phyloP scores from a whole-genome alignment of 2,888 invertebrate species.

The Drosophila rubida region DNA sequence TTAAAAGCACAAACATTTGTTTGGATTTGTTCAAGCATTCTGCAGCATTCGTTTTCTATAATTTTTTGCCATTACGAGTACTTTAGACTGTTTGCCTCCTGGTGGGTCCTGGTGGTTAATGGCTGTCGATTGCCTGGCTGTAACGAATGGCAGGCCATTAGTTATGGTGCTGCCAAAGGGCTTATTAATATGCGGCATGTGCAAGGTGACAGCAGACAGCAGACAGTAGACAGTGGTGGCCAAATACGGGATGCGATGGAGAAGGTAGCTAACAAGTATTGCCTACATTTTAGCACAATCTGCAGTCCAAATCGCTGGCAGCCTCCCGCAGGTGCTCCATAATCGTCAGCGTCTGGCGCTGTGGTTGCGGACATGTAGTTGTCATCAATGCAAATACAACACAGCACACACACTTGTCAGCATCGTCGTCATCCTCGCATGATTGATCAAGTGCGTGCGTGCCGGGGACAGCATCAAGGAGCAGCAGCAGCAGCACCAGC shows the following conservation, averaged over 20 bases:
- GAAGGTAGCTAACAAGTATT: constrained; percentile 14
- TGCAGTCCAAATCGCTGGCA: constrained; percentile 43
- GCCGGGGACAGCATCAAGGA: constrained; percentile 64
- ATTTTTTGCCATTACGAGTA: constrained; percentile 39
- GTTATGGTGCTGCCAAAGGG: constrained; percentile 71
- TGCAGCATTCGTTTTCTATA: constrained; percentile 37
- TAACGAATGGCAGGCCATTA: constrained; percentile 71
- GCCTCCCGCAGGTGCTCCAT: constrained; percentile 66
- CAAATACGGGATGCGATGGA: background rate
- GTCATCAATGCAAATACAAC: constrained; percentile 76
- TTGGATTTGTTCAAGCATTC: constrained; percentile 65
- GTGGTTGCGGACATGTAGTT: constrained; percentile 71
- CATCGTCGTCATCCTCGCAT: constrained; percentile 64
- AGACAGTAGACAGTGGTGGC: constrained; percentile 6
- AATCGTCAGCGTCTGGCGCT: constrained; percentile 60
- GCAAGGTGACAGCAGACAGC: constrained; percentile 54
- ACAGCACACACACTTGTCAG: constrained; percentile 59
- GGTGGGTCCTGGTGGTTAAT: constrained; percentile 58
- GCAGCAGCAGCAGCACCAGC: constrained; percentile 18
- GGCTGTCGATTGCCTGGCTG: constrained; percentile 62
- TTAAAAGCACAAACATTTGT: constrained; percentile 78
- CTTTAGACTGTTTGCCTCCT: constrained; percentile 23
- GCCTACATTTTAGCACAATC: constrained; percentile 60
- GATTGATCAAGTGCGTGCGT: constrained; percentile 79
- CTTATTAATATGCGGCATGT: constrained; percentile 71